A percentile compares a stretch with the other conserved stretches of the same genome.
Evolutionary conservation across 2,113 vertebrate species (phyloP).

Genomic region (Malaclemys terrapin): DNA sequence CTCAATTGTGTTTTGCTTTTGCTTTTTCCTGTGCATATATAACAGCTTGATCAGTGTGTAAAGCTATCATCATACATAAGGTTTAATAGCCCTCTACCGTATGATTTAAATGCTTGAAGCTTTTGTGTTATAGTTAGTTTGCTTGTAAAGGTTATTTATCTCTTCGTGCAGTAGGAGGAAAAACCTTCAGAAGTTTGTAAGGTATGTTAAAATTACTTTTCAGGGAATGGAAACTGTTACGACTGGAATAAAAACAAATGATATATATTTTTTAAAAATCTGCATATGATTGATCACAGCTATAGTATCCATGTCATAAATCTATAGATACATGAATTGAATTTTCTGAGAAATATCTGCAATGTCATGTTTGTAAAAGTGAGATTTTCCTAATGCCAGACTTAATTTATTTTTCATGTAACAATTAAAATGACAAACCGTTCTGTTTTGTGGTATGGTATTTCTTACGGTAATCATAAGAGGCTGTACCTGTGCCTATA

Average conservation of each 20-base stretch:
- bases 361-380: not conserved
- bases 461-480: not conserved
- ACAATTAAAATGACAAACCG: not conserved
- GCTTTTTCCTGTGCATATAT: not conserved
- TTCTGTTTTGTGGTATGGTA: not conserved
- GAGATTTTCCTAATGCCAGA: not conserved
- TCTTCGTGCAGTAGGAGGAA: not conserved
- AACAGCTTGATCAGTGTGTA: not conserved
- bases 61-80: not conserved
- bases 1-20: not conserved
- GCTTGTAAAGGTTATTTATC: not conserved
- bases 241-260: not conserved
- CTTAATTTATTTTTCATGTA: not conserved
- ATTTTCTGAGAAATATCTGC: not conserved
- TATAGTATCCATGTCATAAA: not conserved
- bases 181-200: not conserved
- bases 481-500: not conserved
- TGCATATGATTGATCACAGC: not conserved
- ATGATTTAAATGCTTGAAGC: not conserved
- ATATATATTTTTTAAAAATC: not conserved
- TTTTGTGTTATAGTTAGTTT: not conserved
- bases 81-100: too few species aligned
- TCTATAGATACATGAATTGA: not conserved
- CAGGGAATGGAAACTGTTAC: not conserved
- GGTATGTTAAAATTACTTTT: not conserved